Base-by-base conservation (phyloP, 1,140 invertebrate genomes). In the Plodia interpunctella region DNA sequence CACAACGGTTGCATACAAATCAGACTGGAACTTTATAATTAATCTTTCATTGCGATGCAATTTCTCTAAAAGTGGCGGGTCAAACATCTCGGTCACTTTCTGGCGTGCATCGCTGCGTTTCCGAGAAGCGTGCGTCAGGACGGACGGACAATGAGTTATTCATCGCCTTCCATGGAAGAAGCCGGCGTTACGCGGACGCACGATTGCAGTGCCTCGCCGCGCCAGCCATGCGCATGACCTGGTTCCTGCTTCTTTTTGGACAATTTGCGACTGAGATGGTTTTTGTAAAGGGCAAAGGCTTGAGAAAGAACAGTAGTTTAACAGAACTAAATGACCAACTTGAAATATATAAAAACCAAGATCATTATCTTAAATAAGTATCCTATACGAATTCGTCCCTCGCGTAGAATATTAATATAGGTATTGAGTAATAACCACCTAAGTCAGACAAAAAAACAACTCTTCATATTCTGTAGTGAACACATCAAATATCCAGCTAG, bases 71-170 rank as follows among this genome's bases (percentile, higher is more conserved):
- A 75, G 78, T 77, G 76, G 62, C 72, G 77, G 78, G 81, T 82
- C 76, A 81, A 71, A 68, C 76, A 80, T 87, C 71, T 81, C 83
- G 80, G 80, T 81, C 76, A 85, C 66, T 83, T 78, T 77, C 76
- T 74, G 82, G 72, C 74, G 62, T 25, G 21, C 21, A 25, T 25
- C 21, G 6, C 21, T 74, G 59, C 68, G 70, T 72, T 87, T 86
- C 86, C 70, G 65, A 74, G 86, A 87, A 87, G 57, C 74, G 72
- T 84, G 83, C 83, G 86, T 88, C 86, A 88, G 77, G 74, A 79
- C 76, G 83, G 73, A 86, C 76, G 72, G 75, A 88, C 86, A 88
- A 88, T 88, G 86, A 83, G 83, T 88, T 88, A 88, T 87, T 88
- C 86, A 88, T 88, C 78, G 81, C 72, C 75, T 87, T 88, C 83